Evolutionary conservation across 1,140 invertebrate species (phyloP).

Genomic region (Diprion similis): DNA sequence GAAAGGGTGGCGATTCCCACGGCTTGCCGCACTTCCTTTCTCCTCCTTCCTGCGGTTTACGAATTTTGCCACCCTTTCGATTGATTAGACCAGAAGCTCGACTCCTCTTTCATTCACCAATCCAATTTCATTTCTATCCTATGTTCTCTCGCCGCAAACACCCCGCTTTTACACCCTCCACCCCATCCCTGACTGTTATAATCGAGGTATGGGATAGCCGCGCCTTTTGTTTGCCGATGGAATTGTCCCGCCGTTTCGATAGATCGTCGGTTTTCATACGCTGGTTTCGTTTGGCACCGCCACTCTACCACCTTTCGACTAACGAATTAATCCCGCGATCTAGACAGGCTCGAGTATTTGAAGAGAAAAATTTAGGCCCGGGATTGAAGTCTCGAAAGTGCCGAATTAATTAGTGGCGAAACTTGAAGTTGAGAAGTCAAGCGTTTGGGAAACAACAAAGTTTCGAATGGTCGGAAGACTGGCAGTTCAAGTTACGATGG

Average conservation of each 20-base stretch:
- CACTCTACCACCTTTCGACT: no score
- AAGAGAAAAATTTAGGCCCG: no score
- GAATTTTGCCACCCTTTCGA: conserved; percentile 3
- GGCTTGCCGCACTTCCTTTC: not conserved
- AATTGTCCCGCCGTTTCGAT: not conserved
- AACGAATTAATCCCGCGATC: no score
- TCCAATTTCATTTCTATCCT: not conserved
- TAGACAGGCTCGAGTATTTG: no score
- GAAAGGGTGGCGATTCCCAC: not conserved
- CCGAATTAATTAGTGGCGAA: no score
- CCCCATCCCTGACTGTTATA: not conserved
- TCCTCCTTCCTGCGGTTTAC: not conserved
- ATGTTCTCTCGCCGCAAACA: conserved; percentile 5
- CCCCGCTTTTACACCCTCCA: not conserved
- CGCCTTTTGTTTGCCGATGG: not conserved
- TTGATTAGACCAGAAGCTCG: not conserved
- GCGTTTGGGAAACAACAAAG: no score
- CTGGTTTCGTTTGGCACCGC: no score
- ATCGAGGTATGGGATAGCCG: not conserved
- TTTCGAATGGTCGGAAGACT: no score
- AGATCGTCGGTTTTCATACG: not conserved
- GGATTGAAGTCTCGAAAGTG: no score
- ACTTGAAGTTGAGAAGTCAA: no score
- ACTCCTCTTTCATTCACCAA: not conserved
- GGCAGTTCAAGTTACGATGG: no score